Conservation (phyloP, 2,113 vertebrate genomes). For the Vulpes lagopus region DNA sequence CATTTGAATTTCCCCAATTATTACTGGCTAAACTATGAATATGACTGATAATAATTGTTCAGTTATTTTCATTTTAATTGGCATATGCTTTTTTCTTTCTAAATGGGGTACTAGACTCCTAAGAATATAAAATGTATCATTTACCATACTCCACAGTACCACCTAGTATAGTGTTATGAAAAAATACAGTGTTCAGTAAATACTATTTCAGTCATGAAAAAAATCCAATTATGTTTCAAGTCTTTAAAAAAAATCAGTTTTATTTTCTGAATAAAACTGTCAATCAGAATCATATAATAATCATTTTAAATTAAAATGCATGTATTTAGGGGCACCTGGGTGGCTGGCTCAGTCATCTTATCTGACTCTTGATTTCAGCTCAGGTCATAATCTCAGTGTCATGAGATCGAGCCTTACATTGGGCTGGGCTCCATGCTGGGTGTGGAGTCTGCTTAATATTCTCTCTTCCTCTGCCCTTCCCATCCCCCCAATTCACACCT, state of each 20-base stretch:
- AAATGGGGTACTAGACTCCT: neutral
- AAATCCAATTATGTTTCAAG: neutral
- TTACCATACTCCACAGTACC: neutral
- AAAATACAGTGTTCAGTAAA: neutral
- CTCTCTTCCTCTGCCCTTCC: neutral
- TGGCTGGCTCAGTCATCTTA: neutral
- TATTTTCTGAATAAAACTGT: neutral
- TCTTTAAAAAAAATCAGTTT: neutral
- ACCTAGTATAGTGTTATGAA: neutral
- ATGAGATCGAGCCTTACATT: neutral
- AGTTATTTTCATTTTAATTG: neutral
- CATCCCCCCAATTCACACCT: neutral
- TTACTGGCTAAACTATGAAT: neutral
- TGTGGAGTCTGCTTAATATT: neutral
- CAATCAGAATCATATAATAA: neutral
- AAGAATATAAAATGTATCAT: neutral
- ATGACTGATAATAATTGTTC: neutral
- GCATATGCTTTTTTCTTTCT: neutral
- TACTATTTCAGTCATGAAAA: neutral
- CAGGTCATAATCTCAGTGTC: neutral
- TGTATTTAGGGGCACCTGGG: neutral
- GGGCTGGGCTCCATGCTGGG: neutral
- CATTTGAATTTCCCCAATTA: neutral
- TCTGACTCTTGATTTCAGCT: neutral
- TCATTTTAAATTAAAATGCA: constrained; percentile 35